Percentiles rank a stretch among this genome's conserved stretches.
These are phyloP conservation scores for Penaeus monodon DNA, from an alignment of 2,888 invertebrate species.

Conservation along the genomic window DNA sequence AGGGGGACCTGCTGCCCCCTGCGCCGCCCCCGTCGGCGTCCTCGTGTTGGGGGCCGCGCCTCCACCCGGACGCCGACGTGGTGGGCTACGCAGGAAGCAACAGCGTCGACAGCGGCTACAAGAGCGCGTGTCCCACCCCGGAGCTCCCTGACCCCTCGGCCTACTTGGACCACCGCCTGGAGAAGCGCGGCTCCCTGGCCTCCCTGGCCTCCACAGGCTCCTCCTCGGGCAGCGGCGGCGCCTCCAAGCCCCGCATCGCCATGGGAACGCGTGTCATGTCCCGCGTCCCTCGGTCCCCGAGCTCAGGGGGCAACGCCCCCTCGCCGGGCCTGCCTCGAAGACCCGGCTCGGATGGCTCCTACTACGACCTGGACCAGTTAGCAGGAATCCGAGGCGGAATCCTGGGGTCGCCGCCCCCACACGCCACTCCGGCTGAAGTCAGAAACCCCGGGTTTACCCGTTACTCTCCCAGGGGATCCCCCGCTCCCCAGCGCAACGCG, in stretches of 20 bases:
- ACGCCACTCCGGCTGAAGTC: conserved; percentile 31
- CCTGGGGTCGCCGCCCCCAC: conserved; percentile 47
- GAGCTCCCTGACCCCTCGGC: conserved; percentile 67
- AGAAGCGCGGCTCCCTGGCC: conserved; percentile 66
- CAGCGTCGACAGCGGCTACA: conserved; percentile 69
- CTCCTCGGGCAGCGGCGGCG: conserved; percentile 52
- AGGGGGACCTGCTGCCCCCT: conserved; percentile 60
- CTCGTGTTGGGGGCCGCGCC: conserved; percentile 53
- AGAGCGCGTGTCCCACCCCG: conserved; percentile 69
- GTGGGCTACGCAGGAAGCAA: conserved; percentile 69
- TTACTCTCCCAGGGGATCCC: conserved; percentile 50
- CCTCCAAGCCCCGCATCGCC: conserved; percentile 67
- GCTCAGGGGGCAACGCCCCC: conserved; percentile 35
- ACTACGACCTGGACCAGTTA: conserved; percentile 54
- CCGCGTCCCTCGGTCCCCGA: conserved; percentile 54
- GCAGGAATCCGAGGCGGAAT: conserved; percentile 40
- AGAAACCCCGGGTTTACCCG: conserved; percentile 47
- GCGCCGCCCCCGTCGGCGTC: conserved; percentile 56
- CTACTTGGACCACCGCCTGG: conserved; percentile 66
- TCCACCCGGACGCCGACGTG: conserved; percentile 67
- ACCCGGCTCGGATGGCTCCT: conserved; percentile 53
- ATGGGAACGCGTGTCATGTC: conserved; percentile 69
- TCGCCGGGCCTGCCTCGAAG: conserved; percentile 42
- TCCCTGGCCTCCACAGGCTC: conserved; percentile 63
- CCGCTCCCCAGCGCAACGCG: conserved; percentile 37